Evolutionary conservation across 2,797 vertebrate species (phyloP).

Genomic region (Siniperca scherzeri): DNA sequence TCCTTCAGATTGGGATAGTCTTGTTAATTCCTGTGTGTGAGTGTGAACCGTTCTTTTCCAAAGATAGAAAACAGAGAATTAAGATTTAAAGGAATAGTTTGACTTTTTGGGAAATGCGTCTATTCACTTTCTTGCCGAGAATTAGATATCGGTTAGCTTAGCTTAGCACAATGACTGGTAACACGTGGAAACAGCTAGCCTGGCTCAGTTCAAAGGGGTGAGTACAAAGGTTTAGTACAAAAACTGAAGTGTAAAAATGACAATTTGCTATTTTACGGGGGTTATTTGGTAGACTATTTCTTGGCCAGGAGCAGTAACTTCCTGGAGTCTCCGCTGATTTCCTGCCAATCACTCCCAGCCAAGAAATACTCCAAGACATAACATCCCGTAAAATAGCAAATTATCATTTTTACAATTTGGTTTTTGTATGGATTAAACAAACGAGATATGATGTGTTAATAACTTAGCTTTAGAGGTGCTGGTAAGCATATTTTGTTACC

Average conservation of each 20-base stretch:
- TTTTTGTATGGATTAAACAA: neutral
- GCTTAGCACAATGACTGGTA: constrained; percentile 15
- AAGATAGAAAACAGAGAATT: neutral
- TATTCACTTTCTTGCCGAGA: constrained; percentile 1
- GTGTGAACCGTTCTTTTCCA: neutral
- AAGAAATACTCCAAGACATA: neutral
- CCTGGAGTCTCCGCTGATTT: neutral
- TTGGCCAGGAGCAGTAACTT: neutral
- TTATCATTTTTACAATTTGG: neutral
- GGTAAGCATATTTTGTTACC: neutral
- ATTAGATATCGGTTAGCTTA: neutral
- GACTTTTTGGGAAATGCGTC: neutral
- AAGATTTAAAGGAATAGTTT: constrained; percentile 10
- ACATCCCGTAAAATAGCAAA: neutral
- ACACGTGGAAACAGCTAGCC: neutral
- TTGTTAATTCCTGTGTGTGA: constrained; percentile 5
- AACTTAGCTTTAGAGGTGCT: too few species aligned
- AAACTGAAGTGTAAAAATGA: too few species aligned
- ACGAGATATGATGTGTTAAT: neutral
- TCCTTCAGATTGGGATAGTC: constrained; percentile 34
- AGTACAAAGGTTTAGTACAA: too few species aligned
- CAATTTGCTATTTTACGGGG: too few species aligned
- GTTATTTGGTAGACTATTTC: neutral
- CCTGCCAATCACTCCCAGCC: neutral
- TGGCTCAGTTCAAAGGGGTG: neutral